Conservation (phyloP, 1,140 invertebrate genomes). For the Campoletis sonorensis region DNA sequence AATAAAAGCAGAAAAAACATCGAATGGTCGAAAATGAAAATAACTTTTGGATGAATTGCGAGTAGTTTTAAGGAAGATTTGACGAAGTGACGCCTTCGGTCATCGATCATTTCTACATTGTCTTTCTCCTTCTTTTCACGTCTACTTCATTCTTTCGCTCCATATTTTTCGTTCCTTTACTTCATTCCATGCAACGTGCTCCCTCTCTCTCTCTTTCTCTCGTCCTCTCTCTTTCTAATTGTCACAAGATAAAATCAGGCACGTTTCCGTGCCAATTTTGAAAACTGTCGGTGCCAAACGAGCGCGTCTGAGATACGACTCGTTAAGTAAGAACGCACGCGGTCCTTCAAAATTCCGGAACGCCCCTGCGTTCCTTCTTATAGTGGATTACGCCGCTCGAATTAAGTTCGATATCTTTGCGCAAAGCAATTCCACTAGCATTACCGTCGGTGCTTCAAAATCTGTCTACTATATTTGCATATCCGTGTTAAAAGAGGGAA, state of each 20-base stretch:
- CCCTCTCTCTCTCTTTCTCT: not conserved
- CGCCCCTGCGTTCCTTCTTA: constrained; percentile 31
- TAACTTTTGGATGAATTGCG: constrained; percentile 46
- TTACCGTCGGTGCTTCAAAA: not conserved
- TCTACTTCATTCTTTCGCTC: not conserved
- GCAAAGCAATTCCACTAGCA: constrained; percentile 21
- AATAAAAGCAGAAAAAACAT: constrained; percentile 1
- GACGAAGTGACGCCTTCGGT: constrained; percentile 38
- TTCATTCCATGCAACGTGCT: not conserved
- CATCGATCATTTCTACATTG: constrained; percentile 5
- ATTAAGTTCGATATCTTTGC: constrained; percentile 38
- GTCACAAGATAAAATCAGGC: constrained; percentile 16
- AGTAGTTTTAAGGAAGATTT: constrained; percentile 52
- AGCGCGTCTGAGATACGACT: constrained; percentile 52
- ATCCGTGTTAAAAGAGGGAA: not conserved
- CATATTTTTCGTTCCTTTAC: constrained; percentile 2
- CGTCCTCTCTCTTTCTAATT: not conserved
- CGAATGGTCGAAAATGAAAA: constrained; percentile 32
- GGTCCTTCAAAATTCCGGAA: constrained; percentile 52
- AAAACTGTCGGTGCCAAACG: constrained; percentile 49
- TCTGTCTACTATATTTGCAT: not conserved
- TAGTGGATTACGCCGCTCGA: constrained; percentile 39
- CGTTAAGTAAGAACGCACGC: constrained; percentile 48
- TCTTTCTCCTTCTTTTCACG: not conserved
- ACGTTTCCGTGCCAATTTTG: constrained; percentile 48